Evolutionary conservation across 2,888 invertebrate genomes (phyloP), one percentile per base, ranked within the genome.

Genomic region (Drosophila mercatorum): DNA sequence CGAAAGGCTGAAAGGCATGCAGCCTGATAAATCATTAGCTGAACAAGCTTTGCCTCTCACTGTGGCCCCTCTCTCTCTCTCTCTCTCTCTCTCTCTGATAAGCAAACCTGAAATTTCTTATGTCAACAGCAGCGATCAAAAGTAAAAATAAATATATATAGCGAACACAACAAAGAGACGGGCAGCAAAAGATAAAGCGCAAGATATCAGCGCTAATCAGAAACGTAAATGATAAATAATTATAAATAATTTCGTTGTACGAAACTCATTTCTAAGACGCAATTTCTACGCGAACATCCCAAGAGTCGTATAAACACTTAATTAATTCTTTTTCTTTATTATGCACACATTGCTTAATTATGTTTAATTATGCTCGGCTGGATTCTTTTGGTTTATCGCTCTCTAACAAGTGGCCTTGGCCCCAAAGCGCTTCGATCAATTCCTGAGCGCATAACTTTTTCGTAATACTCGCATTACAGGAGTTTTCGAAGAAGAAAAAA

Each of bases 171-270:
- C 40, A 31, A 26, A 61, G 7, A 61, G n/a, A 38, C 22, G 31
- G 40, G 47, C 51, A 67, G 53, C 52, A 73, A 79, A 81, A 41
- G 63, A 64, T 64, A 65, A 65, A 46, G 59, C 14, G 3, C 34
- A 36, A 47, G 46, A 66, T 85, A 83, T 80, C 60, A 28, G 41
- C 57, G 60, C 71, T 41, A 83, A 83, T 88, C 88, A 76, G 76
- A 72, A 68, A 77, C 86, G 86, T 85, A 74, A 88, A 86, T 78
- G 87, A 80, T 86, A 88, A 88, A 84, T 88, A 84, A 86, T 72
- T 86, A 72, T 70, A 83, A 71, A 83, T 88, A 75, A 83, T 68
- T 77, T 83, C 34, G 64, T 60, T 62, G 68, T 56, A 52, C 49
- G 17, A 44, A 60, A 22, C 78, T 62, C 26, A 58, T 81, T 62